Percentiles rank a stretch among this genome's conserved stretches.
Evolutionary conservation across 2,797 vertebrate genomes (phyloP).

Genomic region (Hydrolagus colliei): DNA sequence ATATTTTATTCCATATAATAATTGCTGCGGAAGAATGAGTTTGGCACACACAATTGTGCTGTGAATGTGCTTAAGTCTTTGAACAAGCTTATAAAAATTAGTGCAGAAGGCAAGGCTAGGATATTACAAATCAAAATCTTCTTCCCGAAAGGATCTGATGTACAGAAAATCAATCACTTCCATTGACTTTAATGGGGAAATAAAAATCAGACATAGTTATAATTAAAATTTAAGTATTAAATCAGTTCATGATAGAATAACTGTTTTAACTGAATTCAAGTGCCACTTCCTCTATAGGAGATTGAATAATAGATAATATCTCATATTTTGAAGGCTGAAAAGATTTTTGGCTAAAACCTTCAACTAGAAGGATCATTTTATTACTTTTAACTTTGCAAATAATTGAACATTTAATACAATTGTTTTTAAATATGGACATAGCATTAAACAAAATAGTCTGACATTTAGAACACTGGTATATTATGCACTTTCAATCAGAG

Average conservation of each 20-base stretch:
- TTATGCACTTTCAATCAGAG: too few species aligned
- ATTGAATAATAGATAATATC: neutral
- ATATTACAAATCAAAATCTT: neutral
- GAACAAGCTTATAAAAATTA: neutral
- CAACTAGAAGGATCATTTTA: too few species aligned
- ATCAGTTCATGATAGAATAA: neutral
- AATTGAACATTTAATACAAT: too few species aligned
- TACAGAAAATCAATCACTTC: neutral
- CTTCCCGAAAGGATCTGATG: too few species aligned
- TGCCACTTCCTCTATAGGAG: neutral
- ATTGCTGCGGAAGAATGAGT: neutral
- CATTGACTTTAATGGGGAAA: neutral
- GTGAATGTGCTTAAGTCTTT: too few species aligned
- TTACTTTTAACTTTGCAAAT: too few species aligned
- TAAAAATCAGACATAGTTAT: neutral
- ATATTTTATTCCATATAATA: neutral
- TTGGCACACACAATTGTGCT: neutral
- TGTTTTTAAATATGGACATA: too few species aligned
- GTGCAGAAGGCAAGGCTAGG: neutral
- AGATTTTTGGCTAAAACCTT: too few species aligned
- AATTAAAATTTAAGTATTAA: neutral
- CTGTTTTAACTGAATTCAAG: neutral
- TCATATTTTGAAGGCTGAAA: neutral
- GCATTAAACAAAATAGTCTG: too few species aligned
- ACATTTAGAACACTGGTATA: too few species aligned